A percentile compares a stretch with the other conserved stretches of the same genome.
phyloP scores from a whole-genome alignment of 2,797 vertebrate species.

The Typhlichthys subterraneus region DNA sequence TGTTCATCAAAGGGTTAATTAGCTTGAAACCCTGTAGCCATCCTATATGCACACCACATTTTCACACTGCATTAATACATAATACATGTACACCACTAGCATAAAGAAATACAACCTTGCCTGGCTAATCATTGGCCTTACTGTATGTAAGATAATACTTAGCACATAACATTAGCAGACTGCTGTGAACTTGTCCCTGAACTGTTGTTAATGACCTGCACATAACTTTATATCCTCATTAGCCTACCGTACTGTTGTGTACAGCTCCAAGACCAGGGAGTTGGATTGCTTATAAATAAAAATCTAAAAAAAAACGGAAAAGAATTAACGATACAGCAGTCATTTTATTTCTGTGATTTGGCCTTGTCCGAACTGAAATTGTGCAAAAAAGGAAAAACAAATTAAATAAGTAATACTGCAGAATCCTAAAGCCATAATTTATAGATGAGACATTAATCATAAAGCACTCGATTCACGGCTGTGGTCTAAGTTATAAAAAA shows the following conservation, averaged over 20 bases:
- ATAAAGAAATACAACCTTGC: not conserved
- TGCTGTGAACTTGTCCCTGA: conserved; percentile 44
- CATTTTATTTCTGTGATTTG: conserved; percentile 24
- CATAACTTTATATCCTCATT: conserved; percentile 61
- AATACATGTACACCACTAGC: too few species aligned
- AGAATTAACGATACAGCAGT: too few species aligned
- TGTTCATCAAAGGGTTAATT: not conserved
- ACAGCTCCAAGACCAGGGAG: not conserved
- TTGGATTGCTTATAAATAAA: not conserved
- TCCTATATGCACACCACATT: too few species aligned
- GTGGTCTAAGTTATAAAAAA: conserved; percentile 50
- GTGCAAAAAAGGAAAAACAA: conserved; percentile 26
- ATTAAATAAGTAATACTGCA: conserved; percentile 26
- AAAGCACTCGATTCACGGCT: conserved; percentile 42
- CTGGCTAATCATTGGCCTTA: conserved; percentile 16
- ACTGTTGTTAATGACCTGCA: conserved; percentile 55
- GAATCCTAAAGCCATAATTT: conserved; percentile 49
- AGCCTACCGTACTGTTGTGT: conserved; percentile 10
- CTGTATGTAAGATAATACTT: conserved; percentile 42
- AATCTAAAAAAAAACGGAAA: too few species aligned
- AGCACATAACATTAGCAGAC: conserved; percentile 43
- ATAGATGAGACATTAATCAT: conserved; percentile 63
- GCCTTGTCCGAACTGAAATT: conserved; percentile 26
- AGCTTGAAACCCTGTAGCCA: not conserved
- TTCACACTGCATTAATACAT: too few species aligned